Conservation (phyloP, 2,888 invertebrate species). For the Agrochola litura region DNA sequence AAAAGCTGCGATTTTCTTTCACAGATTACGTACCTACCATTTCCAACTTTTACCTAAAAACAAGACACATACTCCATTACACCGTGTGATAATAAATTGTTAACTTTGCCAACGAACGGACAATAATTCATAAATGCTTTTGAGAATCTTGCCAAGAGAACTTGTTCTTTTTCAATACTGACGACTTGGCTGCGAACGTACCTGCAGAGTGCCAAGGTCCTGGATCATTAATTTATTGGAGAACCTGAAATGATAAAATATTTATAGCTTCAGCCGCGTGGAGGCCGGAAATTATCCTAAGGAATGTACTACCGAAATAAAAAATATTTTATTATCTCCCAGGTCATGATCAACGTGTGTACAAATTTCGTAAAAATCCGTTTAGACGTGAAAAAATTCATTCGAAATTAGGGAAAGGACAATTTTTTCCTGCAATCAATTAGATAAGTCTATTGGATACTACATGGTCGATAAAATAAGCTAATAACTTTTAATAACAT, state of each 20-base stretch:
- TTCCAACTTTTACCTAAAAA: conserved; percentile 36
- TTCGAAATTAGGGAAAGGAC: not conserved
- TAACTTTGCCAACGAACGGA: conserved; percentile 61
- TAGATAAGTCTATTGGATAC: no score
- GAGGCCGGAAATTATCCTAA: not conserved
- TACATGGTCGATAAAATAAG: not conserved
- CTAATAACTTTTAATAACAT: not conserved
- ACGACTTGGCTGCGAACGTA: conserved; percentile 59
- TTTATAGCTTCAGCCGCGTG: not conserved
- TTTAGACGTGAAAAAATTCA: no score
- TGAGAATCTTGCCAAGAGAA: conserved; percentile 62
- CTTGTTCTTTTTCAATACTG: conserved; percentile 63
- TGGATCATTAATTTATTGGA: conserved; percentile 46
- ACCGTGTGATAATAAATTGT: conserved; percentile 64
- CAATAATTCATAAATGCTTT: conserved; percentile 68
- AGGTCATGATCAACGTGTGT: not conserved
- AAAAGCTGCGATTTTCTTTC: conserved; percentile 9
- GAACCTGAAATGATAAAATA: conserved; percentile 13
- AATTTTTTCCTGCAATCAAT: not conserved
- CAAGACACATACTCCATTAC: conserved; percentile 54
- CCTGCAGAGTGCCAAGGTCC: conserved; percentile 55
- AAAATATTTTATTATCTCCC: no score
- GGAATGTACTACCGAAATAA: not conserved
- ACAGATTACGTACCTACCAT: conserved; percentile 4
- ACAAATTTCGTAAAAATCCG: not conserved